These are phyloP conservation scores for Drosophila micromelanica DNA, from an alignment of 1,140 invertebrate genomes.

Conservation along the genomic window DNA sequence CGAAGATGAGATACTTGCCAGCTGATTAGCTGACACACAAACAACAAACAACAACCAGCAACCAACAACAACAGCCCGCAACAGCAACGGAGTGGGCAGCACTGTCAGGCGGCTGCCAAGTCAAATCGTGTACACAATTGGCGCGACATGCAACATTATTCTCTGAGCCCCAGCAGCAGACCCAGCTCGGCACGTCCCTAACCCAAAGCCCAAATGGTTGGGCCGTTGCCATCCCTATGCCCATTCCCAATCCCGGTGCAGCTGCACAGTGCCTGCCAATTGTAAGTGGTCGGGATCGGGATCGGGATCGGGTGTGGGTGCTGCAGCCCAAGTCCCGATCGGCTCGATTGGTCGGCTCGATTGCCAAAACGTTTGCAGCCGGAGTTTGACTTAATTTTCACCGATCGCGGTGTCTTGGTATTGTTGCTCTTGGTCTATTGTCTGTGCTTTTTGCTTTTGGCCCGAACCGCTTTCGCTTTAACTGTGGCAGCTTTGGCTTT, in stretches of 20 bases:
- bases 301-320: slow-evolving; percentile 9
- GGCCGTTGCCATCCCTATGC: slow-evolving; percentile 17
- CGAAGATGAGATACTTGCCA: slow-evolving; percentile 84
- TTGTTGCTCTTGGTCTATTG: slow-evolving; percentile 5
- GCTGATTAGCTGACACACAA: slow-evolving; percentile 82
- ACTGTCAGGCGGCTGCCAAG: slow-evolving; percentile 80
- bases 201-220: background rate
- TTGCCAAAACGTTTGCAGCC: slow-evolving; percentile 74
- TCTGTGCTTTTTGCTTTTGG: slow-evolving; percentile 28
- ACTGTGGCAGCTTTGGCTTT: slow-evolving; percentile 48
- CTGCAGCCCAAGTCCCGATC: slow-evolving; percentile 59
- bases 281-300: slow-evolving; percentile 22
- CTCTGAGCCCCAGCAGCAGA: slow-evolving; percentile 32
- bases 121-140: slow-evolving; percentile 84
- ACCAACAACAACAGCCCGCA: slow-evolving; percentile 28
- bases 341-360: slow-evolving; percentile 54
- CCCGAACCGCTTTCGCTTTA: slow-evolving; percentile 38
- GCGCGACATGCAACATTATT: slow-evolving; percentile 83
- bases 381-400: slow-evolving; percentile 84
- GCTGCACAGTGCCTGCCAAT: slow-evolving; percentile 13
- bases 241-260: slow-evolving; percentile 31
- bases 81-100: slow-evolving; percentile 71
- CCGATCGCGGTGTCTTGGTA: slow-evolving; percentile 34
- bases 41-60: slow-evolving; percentile 52
- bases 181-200: no score